A percentile compares a stretch with the other conserved stretches of the same genome.
phyloP scores from a whole-genome alignment of 2,113 vertebrate species.

The Aldabrachelys gigantea region DNA sequence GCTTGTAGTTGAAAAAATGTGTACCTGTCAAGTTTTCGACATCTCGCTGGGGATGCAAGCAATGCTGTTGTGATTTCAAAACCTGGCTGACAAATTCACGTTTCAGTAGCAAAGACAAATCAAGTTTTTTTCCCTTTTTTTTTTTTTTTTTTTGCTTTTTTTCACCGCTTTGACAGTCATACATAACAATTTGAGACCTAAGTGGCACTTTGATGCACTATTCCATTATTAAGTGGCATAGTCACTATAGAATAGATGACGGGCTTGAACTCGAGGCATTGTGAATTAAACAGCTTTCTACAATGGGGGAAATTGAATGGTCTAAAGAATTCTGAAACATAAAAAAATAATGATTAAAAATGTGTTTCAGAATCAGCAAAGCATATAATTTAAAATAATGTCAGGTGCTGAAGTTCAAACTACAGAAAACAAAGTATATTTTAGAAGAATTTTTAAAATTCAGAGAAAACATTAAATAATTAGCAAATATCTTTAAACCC shows the following conservation, averaged over 20 bases:
- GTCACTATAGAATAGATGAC: conserved; percentile 83
- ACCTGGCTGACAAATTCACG: conserved; percentile 93
- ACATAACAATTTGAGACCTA: conserved; percentile 88
- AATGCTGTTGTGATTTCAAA: conserved; percentile 90
- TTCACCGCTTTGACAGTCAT: conserved; percentile 85
- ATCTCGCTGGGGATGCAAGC: conserved; percentile 89
- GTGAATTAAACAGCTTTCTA: conserved; percentile 81
- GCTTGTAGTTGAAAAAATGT: conserved; percentile 92
- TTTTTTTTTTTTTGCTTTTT: conserved; percentile 56
- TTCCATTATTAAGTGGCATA: conserved; percentile 86
- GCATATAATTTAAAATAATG: conserved; percentile 75
- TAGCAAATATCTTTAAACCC: conserved; percentile 64
- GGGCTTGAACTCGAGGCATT: conserved; percentile 74
- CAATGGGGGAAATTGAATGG: conserved; percentile 62
- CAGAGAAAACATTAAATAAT: conserved; percentile 67
- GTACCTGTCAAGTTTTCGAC: conserved; percentile 92
- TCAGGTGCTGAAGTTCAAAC: conserved; percentile 65
- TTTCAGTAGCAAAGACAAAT: conserved; percentile 88
- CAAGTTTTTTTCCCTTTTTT: conserved; percentile 66
- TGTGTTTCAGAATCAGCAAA: conserved; percentile 67
- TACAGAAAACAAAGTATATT: conserved; percentile 72
- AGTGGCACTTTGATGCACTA: conserved; percentile 87
- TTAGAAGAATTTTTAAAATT: conserved; percentile 66
- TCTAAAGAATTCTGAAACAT: conserved; percentile 76
- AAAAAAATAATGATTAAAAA: conserved; percentile 79